Evolutionary conservation across 2,113 vertebrate genomes (phyloP), one percentile per base, ranked within the genome.

Genomic region (Ammodytes dubius): DNA sequence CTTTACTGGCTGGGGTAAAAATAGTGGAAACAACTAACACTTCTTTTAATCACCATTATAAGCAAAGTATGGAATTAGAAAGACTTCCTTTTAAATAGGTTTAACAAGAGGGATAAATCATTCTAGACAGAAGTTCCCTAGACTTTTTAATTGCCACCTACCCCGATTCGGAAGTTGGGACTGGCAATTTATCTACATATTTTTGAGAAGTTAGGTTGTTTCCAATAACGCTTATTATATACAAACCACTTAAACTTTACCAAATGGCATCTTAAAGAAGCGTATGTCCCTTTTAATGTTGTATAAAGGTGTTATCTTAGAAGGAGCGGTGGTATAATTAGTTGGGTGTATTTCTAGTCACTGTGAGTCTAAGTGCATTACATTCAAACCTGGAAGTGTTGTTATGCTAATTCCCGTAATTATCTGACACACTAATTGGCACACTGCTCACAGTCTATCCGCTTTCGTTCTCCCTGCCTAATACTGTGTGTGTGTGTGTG

Each of bases 361-460:
- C 59, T 77, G 73, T 64, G 77, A 69, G 47, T 84, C 68, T 77
- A 74, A 70, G 59, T 49, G 58, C 53, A 45, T 81, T 85, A 69
- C 64, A 74, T 80, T 81, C 74, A 74, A 67, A 86, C 86, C 72
- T 85, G 78, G 57, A 85, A 90, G 86, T 77, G 82, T 88, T 90
- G 87, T 91, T 84, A 91, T 89, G 89, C 72, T 88, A 88, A 94
- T 94, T 81, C 67, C 67, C 89, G 75, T 93, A 91, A 93, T 94
- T 91, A 93, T 81, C 79, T 86, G 88, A 85, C 85, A 93, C 77
- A 42, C 79, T 91, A 90, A 92, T 91, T 89, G 83, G 83, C 79
- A 85, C 40, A 45, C 85, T 79, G 76, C 74, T 87, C 76, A 59
- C 81, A 82, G 77, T 64, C 61, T 60, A 64, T 80, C 82, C 27